These are phyloP conservation scores for Gavialis gangeticus DNA, from an alignment of 2,113 vertebrate genomes.

Conservation along the genomic window DNA sequence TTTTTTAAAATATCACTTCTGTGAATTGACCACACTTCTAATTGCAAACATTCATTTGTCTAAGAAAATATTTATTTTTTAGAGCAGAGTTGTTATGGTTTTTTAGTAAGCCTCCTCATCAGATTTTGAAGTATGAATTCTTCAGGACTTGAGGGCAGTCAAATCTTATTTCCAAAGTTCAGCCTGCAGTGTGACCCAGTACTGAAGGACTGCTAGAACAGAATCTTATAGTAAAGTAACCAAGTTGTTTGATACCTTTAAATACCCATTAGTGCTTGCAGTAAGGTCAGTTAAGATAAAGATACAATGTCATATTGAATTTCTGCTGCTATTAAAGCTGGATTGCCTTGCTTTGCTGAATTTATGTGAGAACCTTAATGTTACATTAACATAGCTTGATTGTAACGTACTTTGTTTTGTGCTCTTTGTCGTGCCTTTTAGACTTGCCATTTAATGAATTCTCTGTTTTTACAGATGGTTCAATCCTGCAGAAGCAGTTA, in stretches of 20 bases:
- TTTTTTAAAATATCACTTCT: neutral
- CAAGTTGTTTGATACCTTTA: neutral
- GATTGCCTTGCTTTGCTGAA: slow-evolving; percentile 27
- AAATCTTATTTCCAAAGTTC: neutral
- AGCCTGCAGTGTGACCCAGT: neutral
- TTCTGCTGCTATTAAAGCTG: neutral
- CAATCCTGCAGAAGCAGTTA: slow-evolving; percentile 51
- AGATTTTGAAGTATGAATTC: neutral
- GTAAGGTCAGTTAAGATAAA: neutral
- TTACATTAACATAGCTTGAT: neutral
- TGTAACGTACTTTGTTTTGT: neutral
- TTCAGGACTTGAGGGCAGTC: neutral
- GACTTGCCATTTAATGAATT: slow-evolving; percentile 22
- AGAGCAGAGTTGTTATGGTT: neutral
- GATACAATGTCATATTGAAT: neutral
- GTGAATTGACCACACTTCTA: neutral
- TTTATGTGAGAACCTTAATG: slow-evolving; percentile 35
- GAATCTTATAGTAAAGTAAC: neutral
- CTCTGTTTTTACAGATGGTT: slow-evolving; percentile 48
- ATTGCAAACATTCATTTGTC: neutral
- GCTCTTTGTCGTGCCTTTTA: neutral
- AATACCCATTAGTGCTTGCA: neutral
- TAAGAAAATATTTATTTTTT: neutral
- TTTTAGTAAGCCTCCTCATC: neutral
- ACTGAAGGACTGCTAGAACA: neutral